Conservation (phyloP, 2,797 vertebrate species). For the Liparis tanakae region DNA sequence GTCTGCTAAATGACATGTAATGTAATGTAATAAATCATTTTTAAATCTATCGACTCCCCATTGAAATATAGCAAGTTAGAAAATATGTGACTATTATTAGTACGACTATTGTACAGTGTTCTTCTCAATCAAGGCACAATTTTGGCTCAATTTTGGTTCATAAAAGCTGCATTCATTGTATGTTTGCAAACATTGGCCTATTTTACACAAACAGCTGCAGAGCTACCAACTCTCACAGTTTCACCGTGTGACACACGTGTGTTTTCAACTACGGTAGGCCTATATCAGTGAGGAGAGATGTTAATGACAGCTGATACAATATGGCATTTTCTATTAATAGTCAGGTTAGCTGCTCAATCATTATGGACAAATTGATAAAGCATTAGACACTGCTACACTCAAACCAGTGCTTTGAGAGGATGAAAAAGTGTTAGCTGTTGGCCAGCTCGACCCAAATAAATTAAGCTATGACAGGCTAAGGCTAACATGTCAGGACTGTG, state of each 20-base stretch:
- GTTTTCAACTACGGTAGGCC: too few species aligned
- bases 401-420: neutral
- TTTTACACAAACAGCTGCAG: neutral
- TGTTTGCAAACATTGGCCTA: neutral
- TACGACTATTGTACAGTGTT: neutral
- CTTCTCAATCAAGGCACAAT: neutral
- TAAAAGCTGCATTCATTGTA: neutral
- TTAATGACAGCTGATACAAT: neutral
- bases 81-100: neutral
- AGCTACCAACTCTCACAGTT: too few species aligned
- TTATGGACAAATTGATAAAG: neutral
- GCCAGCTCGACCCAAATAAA: neutral
- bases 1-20: too few species aligned
- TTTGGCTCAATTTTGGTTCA: neutral
- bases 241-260: too few species aligned
- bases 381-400: neutral
- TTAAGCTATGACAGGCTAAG: constrained; percentile 7
- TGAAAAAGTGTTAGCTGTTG: neutral
- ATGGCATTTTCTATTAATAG: neutral
- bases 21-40: neutral
- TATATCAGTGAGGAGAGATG: neutral
- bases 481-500: neutral
- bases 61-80: neutral
- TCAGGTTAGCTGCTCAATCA: neutral
- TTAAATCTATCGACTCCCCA: neutral